Percentiles rank a stretch among this genome's conserved stretches.
These are phyloP conservation scores for Heliconius aoede DNA, from an alignment of 2,888 invertebrate genomes.

Conservation along the genomic window DNA sequence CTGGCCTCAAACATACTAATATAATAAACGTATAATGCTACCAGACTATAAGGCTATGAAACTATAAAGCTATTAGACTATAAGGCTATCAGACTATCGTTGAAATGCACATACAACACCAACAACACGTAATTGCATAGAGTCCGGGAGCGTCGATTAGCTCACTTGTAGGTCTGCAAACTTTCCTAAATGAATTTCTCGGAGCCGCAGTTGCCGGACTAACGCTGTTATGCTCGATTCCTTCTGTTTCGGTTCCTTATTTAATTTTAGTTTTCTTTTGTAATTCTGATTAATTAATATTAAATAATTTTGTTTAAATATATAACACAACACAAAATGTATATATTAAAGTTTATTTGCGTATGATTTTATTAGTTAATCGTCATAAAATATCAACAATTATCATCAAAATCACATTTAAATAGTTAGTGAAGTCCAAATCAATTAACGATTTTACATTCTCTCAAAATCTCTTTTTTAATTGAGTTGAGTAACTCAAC, in stretches of 20 bases:
- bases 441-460: background rate
- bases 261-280: slow-evolving; percentile 56
- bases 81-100: background rate
- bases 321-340: background rate
- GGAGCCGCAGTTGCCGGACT: slow-evolving; percentile 59
- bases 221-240: slow-evolving; percentile 63
- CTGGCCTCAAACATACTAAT: background rate
- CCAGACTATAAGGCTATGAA: background rate
- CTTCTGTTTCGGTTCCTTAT: slow-evolving; percentile 68
- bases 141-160: slow-evolving; percentile 50
- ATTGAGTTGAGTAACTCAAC: too few species aligned
- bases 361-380: background rate
- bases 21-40: background rate
- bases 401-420: background rate
- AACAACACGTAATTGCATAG: slow-evolving; percentile 52
- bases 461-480: too few species aligned
- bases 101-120: slow-evolving; percentile 3
- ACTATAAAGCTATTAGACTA: background rate
- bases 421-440: too few species aligned
- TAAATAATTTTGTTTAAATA: background rate
- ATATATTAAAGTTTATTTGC: background rate
- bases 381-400: background rate
- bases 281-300: slow-evolving; percentile 42
- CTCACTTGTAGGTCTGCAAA: slow-evolving; percentile 64
- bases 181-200: slow-evolving; percentile 67